phyloP scores from a whole-genome alignment of 2,797 vertebrate genomes.

The Monodelphis domestica region DNA sequence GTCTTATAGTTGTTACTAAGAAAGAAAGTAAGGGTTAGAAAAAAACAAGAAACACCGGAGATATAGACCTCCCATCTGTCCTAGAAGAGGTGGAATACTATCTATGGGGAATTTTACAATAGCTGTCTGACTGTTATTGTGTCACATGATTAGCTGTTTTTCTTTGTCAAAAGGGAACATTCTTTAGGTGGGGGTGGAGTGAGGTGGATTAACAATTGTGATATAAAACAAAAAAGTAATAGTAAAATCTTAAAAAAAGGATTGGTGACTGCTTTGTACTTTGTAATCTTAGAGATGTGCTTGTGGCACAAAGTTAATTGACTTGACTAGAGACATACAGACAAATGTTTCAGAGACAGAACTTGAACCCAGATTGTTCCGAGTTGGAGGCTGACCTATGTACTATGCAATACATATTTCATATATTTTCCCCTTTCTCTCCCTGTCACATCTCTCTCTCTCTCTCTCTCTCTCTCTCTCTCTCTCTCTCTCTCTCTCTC shows the following conservation, averaged over 20 bases:
- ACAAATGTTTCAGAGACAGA: background rate
- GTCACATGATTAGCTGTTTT: background rate
- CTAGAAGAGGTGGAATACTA: background rate
- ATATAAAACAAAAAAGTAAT: background rate
- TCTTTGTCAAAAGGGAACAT: background rate
- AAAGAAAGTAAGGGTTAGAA: no score
- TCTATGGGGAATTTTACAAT: background rate
- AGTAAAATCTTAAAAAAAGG: background rate
- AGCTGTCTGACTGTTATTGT: background rate
- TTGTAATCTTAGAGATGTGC: background rate
- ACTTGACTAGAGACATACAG: background rate
- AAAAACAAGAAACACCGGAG: no score
- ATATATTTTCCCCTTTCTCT: background rate
- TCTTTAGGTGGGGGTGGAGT: background rate
- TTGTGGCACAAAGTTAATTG: background rate
- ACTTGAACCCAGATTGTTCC: background rate
- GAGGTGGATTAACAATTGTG: background rate
- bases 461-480: no score
- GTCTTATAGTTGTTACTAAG: no score
- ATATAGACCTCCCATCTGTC: background rate
- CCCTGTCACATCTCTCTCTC: no score
- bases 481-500: no score
- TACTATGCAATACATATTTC: background rate
- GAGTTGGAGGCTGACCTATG: background rate
- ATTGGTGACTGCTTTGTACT: background rate